Percentiles rank a stretch among this genome's conserved stretches.
Evolutionary conservation across 92 coral and sea anemone species (phyloP).

Genomic region (Porites divaricata): DNA sequence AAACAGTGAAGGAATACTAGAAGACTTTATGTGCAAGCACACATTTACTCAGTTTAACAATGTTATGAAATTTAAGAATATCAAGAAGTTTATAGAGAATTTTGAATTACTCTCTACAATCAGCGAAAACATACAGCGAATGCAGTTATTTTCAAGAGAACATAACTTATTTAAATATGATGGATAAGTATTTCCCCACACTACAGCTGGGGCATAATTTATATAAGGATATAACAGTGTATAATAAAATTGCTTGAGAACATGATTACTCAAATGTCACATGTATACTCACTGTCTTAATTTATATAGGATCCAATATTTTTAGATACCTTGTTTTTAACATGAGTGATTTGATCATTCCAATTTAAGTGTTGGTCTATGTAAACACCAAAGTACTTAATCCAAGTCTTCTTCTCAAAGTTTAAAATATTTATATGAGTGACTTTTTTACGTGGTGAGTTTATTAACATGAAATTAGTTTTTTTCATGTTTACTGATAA

Average conservation of each 20-base stretch:
- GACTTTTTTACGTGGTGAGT: conserved; percentile 8
- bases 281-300: not conserved
- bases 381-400: not conserved
- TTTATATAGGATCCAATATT: not conserved
- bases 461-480: conserved; percentile 5
- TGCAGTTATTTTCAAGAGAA: not conserved
- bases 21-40: no score
- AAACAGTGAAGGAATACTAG: no score
- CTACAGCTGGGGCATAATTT: conserved; percentile 1
- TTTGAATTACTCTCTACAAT: not conserved
- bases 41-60: not conserved
- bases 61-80: not conserved
- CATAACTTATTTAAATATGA: not conserved
- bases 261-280: no score
- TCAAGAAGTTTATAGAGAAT: not conserved
- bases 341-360: not conserved
- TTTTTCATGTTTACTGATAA: conserved; percentile 4
- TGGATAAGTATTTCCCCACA: not conserved
- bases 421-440: conserved; percentile 11
- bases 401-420: not conserved
- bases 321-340: not conserved
- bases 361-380: not conserved
- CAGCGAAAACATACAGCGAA: not conserved
- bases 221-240: conserved; percentile 1
- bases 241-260: conserved; percentile 3